A percentile compares a stretch with the other conserved stretches of the same genome.
phyloP scores from a whole-genome alignment of 2,797 vertebrate genomes.

The Amazona ochrocephala region DNA sequence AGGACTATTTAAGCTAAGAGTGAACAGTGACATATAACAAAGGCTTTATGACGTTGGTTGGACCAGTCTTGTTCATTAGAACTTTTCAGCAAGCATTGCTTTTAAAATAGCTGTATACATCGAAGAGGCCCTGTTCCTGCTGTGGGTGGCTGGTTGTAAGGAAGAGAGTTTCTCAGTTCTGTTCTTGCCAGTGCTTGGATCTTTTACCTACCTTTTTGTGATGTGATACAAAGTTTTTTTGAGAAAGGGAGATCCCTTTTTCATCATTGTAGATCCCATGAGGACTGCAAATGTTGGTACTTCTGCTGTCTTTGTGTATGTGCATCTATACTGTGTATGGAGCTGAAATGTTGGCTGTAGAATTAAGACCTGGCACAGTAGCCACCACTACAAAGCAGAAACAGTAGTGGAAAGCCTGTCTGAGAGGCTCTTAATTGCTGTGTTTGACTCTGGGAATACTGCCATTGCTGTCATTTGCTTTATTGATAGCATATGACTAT shows the following conservation, averaged over 20 bases:
- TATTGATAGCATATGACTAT: background rate
- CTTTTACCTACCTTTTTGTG: background rate
- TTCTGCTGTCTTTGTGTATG: background rate
- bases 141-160: background rate
- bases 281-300: background rate
- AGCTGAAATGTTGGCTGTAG: background rate
- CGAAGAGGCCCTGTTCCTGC: background rate
- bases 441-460: background rate
- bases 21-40: background rate
- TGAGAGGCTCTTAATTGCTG: background rate
- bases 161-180: background rate
- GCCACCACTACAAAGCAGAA: background rate
- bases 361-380: background rate
- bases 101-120: background rate
- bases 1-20: background rate
- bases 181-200: background rate
- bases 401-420: background rate
- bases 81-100: background rate
- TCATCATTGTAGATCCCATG: background rate
- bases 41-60: background rate
- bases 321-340: background rate
- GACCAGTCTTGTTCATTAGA: background rate
- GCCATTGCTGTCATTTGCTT: background rate
- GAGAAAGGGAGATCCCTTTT: background rate
- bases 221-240: background rate